A percentile compares a stretch with the other conserved stretches of the same genome.
Evolutionary conservation across 2,113 vertebrate species (phyloP).

Genomic region (Vombatus ursinus): DNA sequence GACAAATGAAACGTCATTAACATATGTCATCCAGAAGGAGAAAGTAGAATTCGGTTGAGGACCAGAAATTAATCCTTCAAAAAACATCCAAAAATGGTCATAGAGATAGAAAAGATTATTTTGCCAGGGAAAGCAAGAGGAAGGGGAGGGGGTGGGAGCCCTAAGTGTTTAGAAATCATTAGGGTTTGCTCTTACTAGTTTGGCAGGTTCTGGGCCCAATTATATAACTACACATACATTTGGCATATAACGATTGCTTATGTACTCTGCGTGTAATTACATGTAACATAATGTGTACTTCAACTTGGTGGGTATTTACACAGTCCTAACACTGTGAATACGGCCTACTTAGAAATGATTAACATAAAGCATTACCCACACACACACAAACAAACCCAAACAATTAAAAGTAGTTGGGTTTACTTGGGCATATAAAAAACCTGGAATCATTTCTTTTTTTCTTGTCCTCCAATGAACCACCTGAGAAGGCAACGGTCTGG

Average conservation of each 20-base stretch:
- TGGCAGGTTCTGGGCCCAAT: conserved; percentile 77
- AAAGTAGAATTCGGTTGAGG: conserved; percentile 12
- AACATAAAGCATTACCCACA: conserved; percentile 71
- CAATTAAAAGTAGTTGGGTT: conserved; percentile 74
- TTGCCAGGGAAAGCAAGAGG: conserved; percentile 47
- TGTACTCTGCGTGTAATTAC: conserved; percentile 75
- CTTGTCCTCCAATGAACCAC: conserved; percentile 58
- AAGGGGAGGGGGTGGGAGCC: conserved; percentile 24
- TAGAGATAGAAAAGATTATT: conserved; percentile 39
- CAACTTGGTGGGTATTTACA: conserved; percentile 76
- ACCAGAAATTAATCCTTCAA: conserved; percentile 51
- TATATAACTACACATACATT: conserved; percentile 75
- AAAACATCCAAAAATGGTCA: conserved; percentile 58
- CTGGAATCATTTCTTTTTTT: conserved; percentile 62
- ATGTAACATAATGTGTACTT: conserved; percentile 75
- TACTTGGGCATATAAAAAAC: conserved; percentile 45
- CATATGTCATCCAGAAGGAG: conserved; percentile 59
- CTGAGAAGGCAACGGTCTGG: conserved; percentile 49
- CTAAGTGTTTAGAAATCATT: conserved; percentile 74
- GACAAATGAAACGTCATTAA: neutral
- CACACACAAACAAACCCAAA: conserved; percentile 66
- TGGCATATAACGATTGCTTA: conserved; percentile 71
- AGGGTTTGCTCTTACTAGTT: conserved; percentile 76
- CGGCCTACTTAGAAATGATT: conserved; percentile 77
- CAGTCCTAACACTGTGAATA: conserved; percentile 60